Conservation (phyloP, 2,113 vertebrate genomes). For the Anolis sagrei region DNA sequence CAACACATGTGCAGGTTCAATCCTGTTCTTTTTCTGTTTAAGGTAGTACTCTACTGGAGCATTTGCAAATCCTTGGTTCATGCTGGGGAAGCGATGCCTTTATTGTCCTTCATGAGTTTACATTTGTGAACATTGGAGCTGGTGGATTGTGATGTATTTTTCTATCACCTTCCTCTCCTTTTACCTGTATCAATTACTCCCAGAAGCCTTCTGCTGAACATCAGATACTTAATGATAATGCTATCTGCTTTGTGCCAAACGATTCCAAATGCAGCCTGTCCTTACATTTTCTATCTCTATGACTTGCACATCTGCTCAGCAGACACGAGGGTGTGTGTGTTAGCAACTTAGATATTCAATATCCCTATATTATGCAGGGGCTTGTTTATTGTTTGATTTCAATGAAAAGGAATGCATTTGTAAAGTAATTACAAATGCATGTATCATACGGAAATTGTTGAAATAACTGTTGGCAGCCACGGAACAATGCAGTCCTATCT, state of each 20-base stretch:
- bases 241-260: background rate
- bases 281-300: background rate
- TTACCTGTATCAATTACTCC: background rate
- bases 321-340: background rate
- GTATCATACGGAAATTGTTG: slow-evolving; percentile 31
- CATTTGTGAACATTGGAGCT: background rate
- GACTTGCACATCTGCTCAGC: background rate
- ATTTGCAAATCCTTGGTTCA: background rate
- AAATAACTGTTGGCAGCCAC: background rate
- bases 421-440: slow-evolving; percentile 1
- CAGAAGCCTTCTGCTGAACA: background rate
- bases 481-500: slow-evolving; percentile 14
- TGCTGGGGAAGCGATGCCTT: background rate
- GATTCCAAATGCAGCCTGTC: background rate
- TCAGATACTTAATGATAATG: background rate
- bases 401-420: slow-evolving; percentile 37
- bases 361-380: slow-evolving; percentile 32
- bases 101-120: too few species aligned
- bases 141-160: background rate
- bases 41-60: background rate
- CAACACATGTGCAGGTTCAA: too few species aligned
- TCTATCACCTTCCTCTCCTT: background rate
- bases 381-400: slow-evolving; percentile 32
- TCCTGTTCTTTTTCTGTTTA: background rate
- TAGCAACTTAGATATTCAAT: slow-evolving; percentile 21